Percentiles rank a stretch among this genome's conserved stretches.
Conservation (phyloP, 2,113 vertebrate genomes). For the Sterrhoptilus dennistouni region DNA sequence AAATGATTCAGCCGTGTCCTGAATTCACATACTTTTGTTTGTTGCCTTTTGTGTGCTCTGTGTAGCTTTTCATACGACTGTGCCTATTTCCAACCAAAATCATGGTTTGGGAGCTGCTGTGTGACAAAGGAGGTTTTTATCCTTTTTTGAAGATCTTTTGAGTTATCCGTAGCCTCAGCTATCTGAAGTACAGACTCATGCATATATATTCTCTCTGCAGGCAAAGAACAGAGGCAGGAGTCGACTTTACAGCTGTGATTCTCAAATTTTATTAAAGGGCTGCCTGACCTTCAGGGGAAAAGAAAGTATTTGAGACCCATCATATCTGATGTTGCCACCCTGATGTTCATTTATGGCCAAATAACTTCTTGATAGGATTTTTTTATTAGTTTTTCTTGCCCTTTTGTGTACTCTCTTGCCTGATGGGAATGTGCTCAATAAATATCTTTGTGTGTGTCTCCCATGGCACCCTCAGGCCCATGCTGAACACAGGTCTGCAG, state of each 20-base stretch:
- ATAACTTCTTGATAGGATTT: not conserved
- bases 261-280: slow-evolving; percentile 53
- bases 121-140: slow-evolving; percentile 23
- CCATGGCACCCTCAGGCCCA: not conserved
- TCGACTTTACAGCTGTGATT: slow-evolving; percentile 24
- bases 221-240: not conserved
- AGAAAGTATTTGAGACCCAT: not conserved
- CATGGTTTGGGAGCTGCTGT: not conserved
- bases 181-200: not conserved
- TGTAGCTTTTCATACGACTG: not conserved
- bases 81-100: slow-evolving; percentile 11
- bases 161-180: not conserved
- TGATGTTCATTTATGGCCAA: slow-evolving; percentile 34
- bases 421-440: not conserved
- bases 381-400: slow-evolving; percentile 22
- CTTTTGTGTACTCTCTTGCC: not conserved
- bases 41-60: not conserved
- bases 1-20: slow-evolving; percentile 1
- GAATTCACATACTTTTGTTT: slow-evolving; percentile 18
- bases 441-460: not conserved
- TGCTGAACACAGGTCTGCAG: rapidly evolving
- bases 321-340: slow-evolving; percentile 6
- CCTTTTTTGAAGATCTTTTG: slow-evolving; percentile 29
- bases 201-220: slow-evolving; percentile 23
- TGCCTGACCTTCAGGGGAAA: slow-evolving; percentile 33